These are phyloP conservation scores for Mirounga angustirostris DNA, from an alignment of 2,113 vertebrate genomes.

Conservation along the genomic window DNA sequence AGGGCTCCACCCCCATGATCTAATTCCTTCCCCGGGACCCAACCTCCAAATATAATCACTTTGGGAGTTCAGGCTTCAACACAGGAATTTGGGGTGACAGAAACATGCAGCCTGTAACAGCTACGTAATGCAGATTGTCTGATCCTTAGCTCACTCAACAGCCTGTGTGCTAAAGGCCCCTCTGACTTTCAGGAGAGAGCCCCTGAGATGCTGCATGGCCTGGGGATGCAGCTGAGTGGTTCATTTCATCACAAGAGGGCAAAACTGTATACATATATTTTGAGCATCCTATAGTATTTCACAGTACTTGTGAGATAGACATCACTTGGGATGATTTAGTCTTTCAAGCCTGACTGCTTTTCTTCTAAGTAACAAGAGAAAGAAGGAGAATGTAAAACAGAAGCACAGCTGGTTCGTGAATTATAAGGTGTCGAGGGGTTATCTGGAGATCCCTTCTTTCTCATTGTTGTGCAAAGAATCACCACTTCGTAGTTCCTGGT, in stretches of 20 bases:
- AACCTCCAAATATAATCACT: background rate
- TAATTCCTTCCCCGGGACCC: background rate
- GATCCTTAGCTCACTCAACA: background rate
- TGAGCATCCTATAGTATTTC: conserved; percentile 48
- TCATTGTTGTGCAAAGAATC: background rate
- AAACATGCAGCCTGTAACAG: background rate
- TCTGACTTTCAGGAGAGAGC: background rate
- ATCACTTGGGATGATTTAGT: conserved; percentile 65
- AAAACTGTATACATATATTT: conserved; percentile 50
- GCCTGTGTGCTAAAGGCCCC: background rate
- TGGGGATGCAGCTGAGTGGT: background rate
- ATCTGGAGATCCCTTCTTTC: conserved; percentile 22
- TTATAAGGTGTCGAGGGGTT: background rate
- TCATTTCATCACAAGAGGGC: conserved; percentile 35
- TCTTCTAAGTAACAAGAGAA: conserved; percentile 66
- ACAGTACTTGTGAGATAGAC: conserved; percentile 57
- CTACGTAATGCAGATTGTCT: background rate
- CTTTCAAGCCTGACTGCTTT: conserved; percentile 53
- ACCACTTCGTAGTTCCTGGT: background rate
- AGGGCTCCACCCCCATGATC: background rate
- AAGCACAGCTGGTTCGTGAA: background rate
- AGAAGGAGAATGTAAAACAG: conserved; percentile 54
- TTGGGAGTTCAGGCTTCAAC: background rate
- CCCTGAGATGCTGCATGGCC: background rate
- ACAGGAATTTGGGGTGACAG: background rate